Evolutionary conservation across 2,888 invertebrate genomes (phyloP).

Genomic region (Onthophagus sagittarius): DNA sequence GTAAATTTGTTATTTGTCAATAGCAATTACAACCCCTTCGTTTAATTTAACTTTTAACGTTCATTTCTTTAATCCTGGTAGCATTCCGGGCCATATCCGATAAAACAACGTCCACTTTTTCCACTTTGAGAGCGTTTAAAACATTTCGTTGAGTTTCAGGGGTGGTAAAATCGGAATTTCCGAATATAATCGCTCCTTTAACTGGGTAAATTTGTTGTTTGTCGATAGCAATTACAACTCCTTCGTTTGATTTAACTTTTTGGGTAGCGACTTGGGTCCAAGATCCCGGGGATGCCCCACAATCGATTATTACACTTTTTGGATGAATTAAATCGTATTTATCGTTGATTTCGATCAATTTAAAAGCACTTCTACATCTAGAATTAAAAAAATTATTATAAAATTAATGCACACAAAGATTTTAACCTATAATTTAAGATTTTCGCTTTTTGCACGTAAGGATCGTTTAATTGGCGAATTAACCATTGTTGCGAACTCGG

Average conservation of each 20-base stretch:
- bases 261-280: slow-evolving; percentile 93
- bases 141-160: slow-evolving; percentile 64
- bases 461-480: slow-evolving; percentile 76
- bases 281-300: slow-evolving; percentile 94
- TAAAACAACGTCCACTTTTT: slow-evolving; percentile 70
- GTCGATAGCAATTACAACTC: slow-evolving; percentile 78
- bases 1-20: slow-evolving; percentile 77
- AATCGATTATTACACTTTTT: slow-evolving; percentile 80
- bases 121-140: slow-evolving; percentile 55
- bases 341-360: slow-evolving; percentile 88
- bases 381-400: too few relatives aligned
- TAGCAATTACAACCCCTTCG: slow-evolving; percentile 70
- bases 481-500: slow-evolving; percentile 86
- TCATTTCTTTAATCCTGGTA: slow-evolving; percentile 70
- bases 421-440: slow-evolving; percentile 73
- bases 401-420: too few relatives aligned
- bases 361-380: slow-evolving; percentile 94
- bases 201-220: slow-evolving; percentile 74
- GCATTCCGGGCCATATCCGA: slow-evolving; percentile 98
- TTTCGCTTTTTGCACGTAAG: slow-evolving; percentile 84
- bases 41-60: too few relatives aligned
- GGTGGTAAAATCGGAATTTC: slow-evolving; percentile 75
- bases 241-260: too few relatives aligned
- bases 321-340: slow-evolving; percentile 70
- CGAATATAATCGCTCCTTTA: slow-evolving; percentile 73